Percentiles rank a stretch among this genome's conserved stretches.
Conservation (phyloP, 2,888 invertebrate species). For the Neoscelio sp. region DNA sequence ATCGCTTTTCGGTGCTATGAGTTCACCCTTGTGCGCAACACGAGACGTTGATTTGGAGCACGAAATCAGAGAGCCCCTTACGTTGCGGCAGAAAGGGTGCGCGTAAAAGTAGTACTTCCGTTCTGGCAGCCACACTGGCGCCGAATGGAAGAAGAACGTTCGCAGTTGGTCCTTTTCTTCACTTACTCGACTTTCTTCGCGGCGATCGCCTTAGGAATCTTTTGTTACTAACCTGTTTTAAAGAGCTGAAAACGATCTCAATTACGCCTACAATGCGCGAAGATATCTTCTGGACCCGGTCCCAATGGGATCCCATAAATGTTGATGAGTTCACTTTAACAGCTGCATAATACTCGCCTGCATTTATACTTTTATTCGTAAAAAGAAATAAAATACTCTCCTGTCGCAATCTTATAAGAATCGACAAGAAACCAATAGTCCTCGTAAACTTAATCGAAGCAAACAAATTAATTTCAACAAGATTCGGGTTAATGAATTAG, state of each 20-base stretch:
- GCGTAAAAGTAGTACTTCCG: conserved; percentile 82
- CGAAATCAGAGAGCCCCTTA: conserved; percentile 70
- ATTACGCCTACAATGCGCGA: conserved; percentile 65
- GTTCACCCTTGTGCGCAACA: conserved; percentile 73
- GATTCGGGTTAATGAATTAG: conserved; percentile 2
- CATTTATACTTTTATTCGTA: neutral
- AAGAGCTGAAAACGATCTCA: conserved; percentile 76
- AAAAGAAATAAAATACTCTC: too few relatives aligned
- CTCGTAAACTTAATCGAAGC: neutral
- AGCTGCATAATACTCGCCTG: too few relatives aligned
- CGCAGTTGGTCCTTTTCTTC: conserved; percentile 32
- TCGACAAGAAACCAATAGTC: neutral
- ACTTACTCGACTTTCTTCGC: conserved; percentile 52
- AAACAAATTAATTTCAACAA: neutral
- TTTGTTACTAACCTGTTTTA: conserved; percentile 76
- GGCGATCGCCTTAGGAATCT: conserved; percentile 36
- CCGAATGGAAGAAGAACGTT: conserved; percentile 70
- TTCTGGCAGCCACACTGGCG: conserved; percentile 79
- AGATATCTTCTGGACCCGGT: conserved; percentile 19
- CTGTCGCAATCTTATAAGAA: too few relatives aligned
- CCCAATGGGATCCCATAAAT: conserved; percentile 35
- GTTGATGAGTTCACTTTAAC: neutral
- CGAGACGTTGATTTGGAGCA: conserved; percentile 79
- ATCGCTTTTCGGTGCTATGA: conserved; percentile 29
- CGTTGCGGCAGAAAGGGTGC: conserved; percentile 69